These are phyloP conservation scores for Olivierus martensii DNA, from an alignment of 1,140 invertebrate species.

Conservation along the genomic window DNA sequence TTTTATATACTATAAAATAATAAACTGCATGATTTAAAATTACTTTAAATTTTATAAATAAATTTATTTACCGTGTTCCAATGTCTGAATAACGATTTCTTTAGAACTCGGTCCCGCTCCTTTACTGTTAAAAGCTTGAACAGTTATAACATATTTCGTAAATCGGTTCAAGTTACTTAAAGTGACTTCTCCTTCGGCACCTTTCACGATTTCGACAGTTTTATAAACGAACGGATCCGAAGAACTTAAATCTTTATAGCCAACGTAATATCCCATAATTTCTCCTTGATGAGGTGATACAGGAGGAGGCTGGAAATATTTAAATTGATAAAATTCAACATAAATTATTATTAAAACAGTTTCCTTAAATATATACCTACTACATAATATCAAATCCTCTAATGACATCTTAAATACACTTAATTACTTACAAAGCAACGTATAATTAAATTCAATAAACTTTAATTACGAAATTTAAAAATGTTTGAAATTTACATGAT, in stretches of 20 bases:
- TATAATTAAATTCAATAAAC: no score
- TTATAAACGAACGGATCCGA: conserved; percentile 30
- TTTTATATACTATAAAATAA: no score
- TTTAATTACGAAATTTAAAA: no score
- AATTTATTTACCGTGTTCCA: conserved; percentile 17
- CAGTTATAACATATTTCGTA: conserved; percentile 30
- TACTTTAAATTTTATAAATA: neutral
- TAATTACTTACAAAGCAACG: no score
- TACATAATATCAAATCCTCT: no score
- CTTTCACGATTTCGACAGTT: conserved; percentile 18
- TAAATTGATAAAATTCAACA: no score
- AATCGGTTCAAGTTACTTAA: conserved; percentile 27
- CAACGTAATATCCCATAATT: conserved; percentile 33
- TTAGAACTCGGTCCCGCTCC: conserved; percentile 30
- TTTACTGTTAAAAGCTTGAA: conserved; percentile 31
- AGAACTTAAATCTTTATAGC: conserved; percentile 29
- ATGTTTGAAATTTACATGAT: no score
- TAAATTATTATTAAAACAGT: neutral
- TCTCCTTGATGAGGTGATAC: conserved; percentile 25
- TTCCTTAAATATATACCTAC: no score
- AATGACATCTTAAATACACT: no score
- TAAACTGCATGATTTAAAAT: neutral
- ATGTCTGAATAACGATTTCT: conserved; percentile 24
- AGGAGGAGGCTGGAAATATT: conserved; percentile 26
- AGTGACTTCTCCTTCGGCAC: conserved; percentile 3